Conservation (phyloP, 1,140 invertebrate genomes). For the Drosophila kohkoa region DNA sequence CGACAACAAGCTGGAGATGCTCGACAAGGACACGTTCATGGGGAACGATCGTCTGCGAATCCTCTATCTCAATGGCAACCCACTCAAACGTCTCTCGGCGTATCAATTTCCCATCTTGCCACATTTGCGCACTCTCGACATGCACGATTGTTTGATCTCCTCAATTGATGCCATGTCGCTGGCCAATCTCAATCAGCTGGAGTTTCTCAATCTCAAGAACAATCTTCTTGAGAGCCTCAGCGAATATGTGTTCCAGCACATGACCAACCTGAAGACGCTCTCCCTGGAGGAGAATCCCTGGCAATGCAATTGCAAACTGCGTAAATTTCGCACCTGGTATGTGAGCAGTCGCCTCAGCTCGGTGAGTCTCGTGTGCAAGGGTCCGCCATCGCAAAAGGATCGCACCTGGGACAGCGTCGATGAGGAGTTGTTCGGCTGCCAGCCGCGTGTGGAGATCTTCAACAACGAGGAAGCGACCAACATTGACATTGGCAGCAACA, state of each 20-base stretch:
- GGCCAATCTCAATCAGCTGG: constrained; percentile 88
- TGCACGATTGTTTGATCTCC: constrained; percentile 91
- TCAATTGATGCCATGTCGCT: constrained; percentile 90
- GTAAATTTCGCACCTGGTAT: constrained; percentile 93
- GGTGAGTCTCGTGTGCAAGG: constrained; percentile 88
- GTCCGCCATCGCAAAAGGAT: constrained; percentile 87
- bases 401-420: constrained; percentile 89
- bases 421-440: constrained; percentile 90
- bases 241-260: constrained; percentile 88
- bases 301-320: constrained; percentile 94
- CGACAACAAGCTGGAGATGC: constrained; percentile 88
- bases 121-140: constrained; percentile 89
- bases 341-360: constrained; percentile 89
- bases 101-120: constrained; percentile 90
- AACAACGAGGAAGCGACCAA: constrained; percentile 88
- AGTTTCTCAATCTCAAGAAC: constrained; percentile 89
- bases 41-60: constrained; percentile 91
- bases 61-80: constrained; percentile 90
- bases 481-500: constrained; percentile 90
- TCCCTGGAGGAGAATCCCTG: constrained; percentile 94
- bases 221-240: constrained; percentile 89
- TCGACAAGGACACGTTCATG: constrained; percentile 90
- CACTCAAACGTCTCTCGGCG: constrained; percentile 87
- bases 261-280: constrained; percentile 90
- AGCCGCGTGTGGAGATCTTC: constrained; percentile 87